These are phyloP conservation scores for Silvanus unidentatus DNA, from an alignment of 2,888 invertebrate genomes.

Conservation along the genomic window DNA sequence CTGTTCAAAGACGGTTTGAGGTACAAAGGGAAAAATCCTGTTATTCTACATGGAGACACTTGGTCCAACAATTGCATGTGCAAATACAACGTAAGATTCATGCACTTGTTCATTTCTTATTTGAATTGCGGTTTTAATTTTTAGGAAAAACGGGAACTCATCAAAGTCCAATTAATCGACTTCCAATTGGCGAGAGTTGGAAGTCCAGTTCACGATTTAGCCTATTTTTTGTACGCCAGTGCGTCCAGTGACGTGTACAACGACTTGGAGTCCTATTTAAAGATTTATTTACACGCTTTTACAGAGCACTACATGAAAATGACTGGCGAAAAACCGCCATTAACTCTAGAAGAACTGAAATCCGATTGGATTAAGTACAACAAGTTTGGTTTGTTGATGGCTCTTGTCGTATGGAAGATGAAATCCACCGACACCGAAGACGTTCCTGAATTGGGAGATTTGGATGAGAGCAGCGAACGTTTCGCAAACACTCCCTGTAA, in stretches of 20 bases:
- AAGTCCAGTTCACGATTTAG: not conserved
- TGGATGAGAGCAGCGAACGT: not conserved
- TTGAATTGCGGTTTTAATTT: not conserved
- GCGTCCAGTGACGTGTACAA: not conserved
- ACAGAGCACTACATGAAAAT: not conserved
- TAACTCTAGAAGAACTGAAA: not conserved
- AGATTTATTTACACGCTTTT: not conserved
- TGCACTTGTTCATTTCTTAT: not conserved
- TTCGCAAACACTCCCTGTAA: too few species aligned
- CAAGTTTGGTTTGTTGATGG: not conserved
- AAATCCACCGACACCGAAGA: not conserved
- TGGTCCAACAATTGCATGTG: too few species aligned
- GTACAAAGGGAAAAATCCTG: too few species aligned
- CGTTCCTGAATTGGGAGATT: not conserved
- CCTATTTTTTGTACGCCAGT: not conserved
- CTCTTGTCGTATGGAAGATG: not conserved
- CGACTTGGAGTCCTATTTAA: not conserved
- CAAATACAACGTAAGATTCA: too few species aligned
- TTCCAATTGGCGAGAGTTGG: not conserved
- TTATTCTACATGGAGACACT: too few species aligned
- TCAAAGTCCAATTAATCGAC: not conserved
- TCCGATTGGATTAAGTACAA: constrained; percentile 2
- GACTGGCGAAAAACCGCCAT: not conserved
- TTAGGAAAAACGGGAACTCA: not conserved
- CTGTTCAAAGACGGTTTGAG: too few species aligned